Base-by-base conservation (phyloP, 2,888 invertebrate species). In the Andrena trimmerana region DNA sequence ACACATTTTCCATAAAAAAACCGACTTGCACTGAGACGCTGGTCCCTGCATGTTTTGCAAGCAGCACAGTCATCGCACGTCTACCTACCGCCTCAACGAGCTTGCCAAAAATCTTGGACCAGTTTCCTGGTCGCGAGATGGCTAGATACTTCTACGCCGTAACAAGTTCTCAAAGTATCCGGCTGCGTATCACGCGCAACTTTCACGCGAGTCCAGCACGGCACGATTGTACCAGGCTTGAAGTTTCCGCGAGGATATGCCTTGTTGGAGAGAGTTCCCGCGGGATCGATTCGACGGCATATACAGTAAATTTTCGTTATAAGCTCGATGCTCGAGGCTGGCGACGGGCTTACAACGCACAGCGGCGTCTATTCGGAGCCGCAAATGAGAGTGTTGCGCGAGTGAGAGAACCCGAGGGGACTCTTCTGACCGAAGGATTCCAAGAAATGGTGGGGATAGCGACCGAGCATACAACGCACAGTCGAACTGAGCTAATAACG, bases 1-100 rank as follows among this genome's bases (percentile, higher is more conserved):
- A 75, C 86, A 88, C 88, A 88, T 90, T 88, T 83, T 86, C 84
- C 87, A 79, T 89, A 90, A 88, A 89, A 62, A 85, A 31, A 83
- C 83, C 72, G 81, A 81, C 78, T 76, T 67, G 79, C 76, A 36
- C 2, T 36, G 50, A 36, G 20, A 65, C 63, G 1, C 1, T 20
- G 13, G n/a, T n/a, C 13, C 20, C 10, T 2, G 29, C 48, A 33
- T 54, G 79, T 67, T 62, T 62, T 62, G 65, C 57, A 50, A 8
- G 24, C 50, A 50, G 48, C 42, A 24, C 50, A n/a, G 20, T 13
- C 10, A 24, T 31, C 16, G 24, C 50, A 6, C 29, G 13, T n/a
- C 50, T 42, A 16, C 3, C 10, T 13, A 7, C 33, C 31, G 10
- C 59, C 48, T 13, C n/a, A 6, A 33, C 20, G 62, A n/a, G 33